Evolutionary conservation across 2,888 invertebrate genomes (phyloP).

Genomic region (Buathra laborator): DNA sequence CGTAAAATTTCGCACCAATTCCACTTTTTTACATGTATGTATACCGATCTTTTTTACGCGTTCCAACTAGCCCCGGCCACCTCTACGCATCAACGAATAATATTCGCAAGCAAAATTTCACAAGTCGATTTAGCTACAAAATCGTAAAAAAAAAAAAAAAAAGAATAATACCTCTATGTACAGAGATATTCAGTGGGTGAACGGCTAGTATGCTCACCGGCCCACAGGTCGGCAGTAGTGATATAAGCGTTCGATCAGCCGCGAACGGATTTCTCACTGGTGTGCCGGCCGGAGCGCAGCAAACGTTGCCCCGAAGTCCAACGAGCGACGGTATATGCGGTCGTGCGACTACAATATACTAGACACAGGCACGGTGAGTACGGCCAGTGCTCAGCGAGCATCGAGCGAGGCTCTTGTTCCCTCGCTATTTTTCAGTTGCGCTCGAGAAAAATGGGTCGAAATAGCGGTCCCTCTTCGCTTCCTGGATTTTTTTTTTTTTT

Average conservation of each 20-base stretch:
- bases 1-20: neutral
- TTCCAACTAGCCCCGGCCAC: too few relatives aligned
- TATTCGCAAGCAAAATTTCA: neutral
- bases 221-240: constrained; percentile 41
- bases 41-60: neutral
- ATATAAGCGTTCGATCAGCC: constrained; percentile 70
- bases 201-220: constrained; percentile 26
- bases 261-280: constrained; percentile 61
- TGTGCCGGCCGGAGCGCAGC: constrained; percentile 35
- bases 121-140: constrained; percentile 7
- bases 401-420: constrained; percentile 41
- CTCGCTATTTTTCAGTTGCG: constrained; percentile 67
- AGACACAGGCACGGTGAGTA: constrained; percentile 21
- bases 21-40: neutral
- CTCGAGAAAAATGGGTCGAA: constrained; percentile 68
- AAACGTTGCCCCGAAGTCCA: constrained; percentile 11
- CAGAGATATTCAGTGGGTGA: neutral
- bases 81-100: constrained; percentile 10
- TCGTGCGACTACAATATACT: constrained; percentile 30
- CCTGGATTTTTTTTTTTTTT: constrained; percentile 44
- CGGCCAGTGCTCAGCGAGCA: constrained; percentile 32
- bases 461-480: constrained; percentile 65
- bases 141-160: constrained; percentile 34
- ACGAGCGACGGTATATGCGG: constrained; percentile 21
- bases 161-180: neutral